Percentiles rank a stretch among this genome's conserved stretches.
phyloP scores from a whole-genome alignment of 2,113 vertebrate genomes.

The Chelonoidis abingdonii region DNA sequence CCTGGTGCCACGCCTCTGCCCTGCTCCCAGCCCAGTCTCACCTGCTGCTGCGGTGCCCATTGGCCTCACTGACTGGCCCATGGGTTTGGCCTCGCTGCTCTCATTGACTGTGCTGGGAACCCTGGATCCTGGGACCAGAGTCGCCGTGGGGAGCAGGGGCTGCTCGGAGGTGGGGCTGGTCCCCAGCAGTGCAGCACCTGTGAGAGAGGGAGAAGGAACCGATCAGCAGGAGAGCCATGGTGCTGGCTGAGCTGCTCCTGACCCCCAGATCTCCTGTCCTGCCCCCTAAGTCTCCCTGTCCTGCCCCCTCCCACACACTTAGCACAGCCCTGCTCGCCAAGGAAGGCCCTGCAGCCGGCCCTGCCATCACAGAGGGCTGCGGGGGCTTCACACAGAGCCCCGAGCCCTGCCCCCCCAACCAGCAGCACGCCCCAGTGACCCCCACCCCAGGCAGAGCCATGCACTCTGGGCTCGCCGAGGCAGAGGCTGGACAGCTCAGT shows the following conservation, averaged over 20 bases:
- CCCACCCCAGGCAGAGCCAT: too few species aligned
- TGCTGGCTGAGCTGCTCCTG: neutral
- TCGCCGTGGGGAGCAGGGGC: neutral
- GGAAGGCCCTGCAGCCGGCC: too few species aligned
- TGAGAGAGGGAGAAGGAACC: neutral
- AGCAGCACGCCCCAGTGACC: too few species aligned
- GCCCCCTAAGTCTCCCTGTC: neutral
- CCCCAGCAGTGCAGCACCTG: neutral
- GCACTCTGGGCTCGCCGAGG: too few species aligned
- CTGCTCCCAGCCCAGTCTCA: neutral
- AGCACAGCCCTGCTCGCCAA: too few species aligned
- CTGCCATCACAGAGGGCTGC: too few species aligned
- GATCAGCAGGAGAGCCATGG: neutral
- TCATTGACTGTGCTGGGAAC: too few species aligned
- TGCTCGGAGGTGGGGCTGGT: neutral
- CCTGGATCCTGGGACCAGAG: neutral
- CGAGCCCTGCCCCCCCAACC: too few species aligned
- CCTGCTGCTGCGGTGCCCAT: neutral
- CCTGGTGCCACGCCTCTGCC: neutral
- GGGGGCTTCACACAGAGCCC: too few species aligned
- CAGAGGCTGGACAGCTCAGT: too few species aligned
- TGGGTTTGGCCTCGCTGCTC: neutral
- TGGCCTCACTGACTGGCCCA: neutral
- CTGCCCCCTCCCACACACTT: too few species aligned
- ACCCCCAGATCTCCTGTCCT: neutral